Base-by-base conservation (phyloP, 1,140 invertebrate species). In the Drosophila hydei region DNA sequence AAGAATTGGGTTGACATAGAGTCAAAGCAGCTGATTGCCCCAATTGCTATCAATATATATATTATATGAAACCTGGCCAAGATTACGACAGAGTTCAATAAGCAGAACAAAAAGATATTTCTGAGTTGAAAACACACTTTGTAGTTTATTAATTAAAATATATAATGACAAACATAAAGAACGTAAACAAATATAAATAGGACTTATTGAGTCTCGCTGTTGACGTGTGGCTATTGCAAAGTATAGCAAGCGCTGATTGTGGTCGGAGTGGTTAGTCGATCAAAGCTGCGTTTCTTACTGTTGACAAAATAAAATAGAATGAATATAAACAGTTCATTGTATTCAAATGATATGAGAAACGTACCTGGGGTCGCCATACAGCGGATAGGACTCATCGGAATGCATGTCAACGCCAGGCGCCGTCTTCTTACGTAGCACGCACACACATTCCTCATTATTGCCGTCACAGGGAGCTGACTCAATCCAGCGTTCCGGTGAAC, bases 331-430 rank as follows among this genome's bases (percentile, higher is more conserved):
- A 1, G 6, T 33, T 33, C 30, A 4, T 33, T 33, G 3, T 33
- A 1, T 4, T 4, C 6, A 1, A 33, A 33, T n/a, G n/a, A n/a
- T n/a, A n/a, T n/a, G n/a, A n/a, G n/a, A 14, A 1, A 59, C 71
- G 4, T 60, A 89, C 87, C 59, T 43, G 9, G 52, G 40, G 27
- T 87, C 70, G 5, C 87, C 87, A 42, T 77, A 90, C 3, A 90
- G 60, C n/a, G 73, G 43, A 30, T 63, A 77, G 11, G n/a, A 60
- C 23, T 67, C 40, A 58, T 72, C 71, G 11, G 65, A 47, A 27
- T 61, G 19, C 79, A 83, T 83, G 21, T 40, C 42, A 3, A 47
- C 25, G 6, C 68, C 83, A 38, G 80, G 76, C 6, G 59, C 79
- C 5, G 11, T 45, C 51, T 90, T 85, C 3, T 45, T 2, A 4